Percentiles rank a stretch among this genome's conserved stretches.
These are phyloP conservation scores for Gastrophryne carolinensis DNA, from an alignment of 2,797 vertebrate species.

Conservation along the genomic window DNA sequence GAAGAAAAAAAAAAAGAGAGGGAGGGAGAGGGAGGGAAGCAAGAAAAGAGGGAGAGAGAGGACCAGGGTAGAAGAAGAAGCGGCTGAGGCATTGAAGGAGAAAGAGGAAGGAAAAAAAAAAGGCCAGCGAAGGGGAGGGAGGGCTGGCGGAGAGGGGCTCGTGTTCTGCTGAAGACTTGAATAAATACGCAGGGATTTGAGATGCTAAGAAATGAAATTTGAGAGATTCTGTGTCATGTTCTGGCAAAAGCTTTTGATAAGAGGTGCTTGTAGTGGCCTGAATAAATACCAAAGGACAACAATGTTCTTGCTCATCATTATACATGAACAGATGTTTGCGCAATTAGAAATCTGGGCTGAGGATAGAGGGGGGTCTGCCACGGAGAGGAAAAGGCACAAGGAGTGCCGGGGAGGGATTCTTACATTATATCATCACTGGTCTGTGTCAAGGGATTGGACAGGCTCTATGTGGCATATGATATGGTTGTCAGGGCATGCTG, in stretches of 20 bases:
- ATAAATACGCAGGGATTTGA: conserved; percentile 85
- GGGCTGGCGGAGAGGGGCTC: conserved; percentile 72
- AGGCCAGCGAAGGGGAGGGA: conserved; percentile 69
- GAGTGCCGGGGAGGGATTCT: conserved; percentile 8
- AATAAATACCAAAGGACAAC: conserved; percentile 82
- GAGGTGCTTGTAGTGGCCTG: conserved; percentile 83
- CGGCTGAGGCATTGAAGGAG: conserved; percentile 71
- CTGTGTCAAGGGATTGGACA: conserved; percentile 23
- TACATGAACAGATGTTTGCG: conserved; percentile 79
- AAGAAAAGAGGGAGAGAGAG: conserved; percentile 56
- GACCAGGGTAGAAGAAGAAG: conserved; percentile 56
- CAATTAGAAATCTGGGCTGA: conserved; percentile 78
- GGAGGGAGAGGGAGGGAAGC: conserved; percentile 43
- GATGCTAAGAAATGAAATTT: conserved; percentile 85
- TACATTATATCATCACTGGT: neutral
- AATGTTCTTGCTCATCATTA: conserved; percentile 80
- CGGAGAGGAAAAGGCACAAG: conserved; percentile 49
- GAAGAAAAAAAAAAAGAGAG: conserved; percentile 55
- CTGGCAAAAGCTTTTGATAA: conserved; percentile 81
- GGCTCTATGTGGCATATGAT: neutral
- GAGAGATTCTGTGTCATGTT: conserved; percentile 86
- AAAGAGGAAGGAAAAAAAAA: conserved; percentile 68
- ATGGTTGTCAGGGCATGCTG: neutral
- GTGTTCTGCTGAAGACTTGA: conserved; percentile 74
- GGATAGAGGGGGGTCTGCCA: conserved; percentile 73